Evolutionary conservation across 1,140 invertebrate species (phyloP).

Genomic region (Drosophila gunungcola): DNA sequence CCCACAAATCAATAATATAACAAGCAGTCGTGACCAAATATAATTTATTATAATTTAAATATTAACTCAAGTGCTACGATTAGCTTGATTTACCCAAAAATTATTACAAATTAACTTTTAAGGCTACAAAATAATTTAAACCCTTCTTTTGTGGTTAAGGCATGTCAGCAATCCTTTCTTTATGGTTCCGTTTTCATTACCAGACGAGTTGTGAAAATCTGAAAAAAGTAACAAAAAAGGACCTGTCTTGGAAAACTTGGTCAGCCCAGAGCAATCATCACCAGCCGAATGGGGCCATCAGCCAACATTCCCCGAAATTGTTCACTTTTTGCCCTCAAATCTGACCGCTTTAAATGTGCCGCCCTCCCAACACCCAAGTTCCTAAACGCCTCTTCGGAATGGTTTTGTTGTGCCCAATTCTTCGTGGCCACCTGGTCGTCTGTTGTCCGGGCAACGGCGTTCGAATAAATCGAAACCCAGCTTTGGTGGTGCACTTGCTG

Average conservation of each 20-base stretch:
- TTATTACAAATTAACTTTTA: not conserved
- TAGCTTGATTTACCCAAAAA: too few species aligned
- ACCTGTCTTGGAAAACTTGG: not conserved
- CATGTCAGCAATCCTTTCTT: conserved; percentile 1
- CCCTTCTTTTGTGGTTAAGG: not conserved
- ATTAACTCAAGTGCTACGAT: too few species aligned
- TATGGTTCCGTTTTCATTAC: not conserved
- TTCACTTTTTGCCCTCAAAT: conserved; percentile 14
- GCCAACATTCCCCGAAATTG: not conserved
- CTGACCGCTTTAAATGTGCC: conserved; percentile 3
- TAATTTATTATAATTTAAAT: too few species aligned
- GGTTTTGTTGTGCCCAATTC: conserved; percentile 41
- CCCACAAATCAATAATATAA: too few species aligned
- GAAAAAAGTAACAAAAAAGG: not conserved
- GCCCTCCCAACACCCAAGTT: conserved; percentile 4
- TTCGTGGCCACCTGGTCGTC: conserved; percentile 21
- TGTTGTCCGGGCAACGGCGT: conserved; percentile 35
- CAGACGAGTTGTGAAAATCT: not conserved
- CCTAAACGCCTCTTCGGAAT: conserved; percentile 11
- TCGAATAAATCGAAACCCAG: conserved; percentile 42
- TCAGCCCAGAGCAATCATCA: conserved; percentile 10
- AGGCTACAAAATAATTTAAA: not conserved
- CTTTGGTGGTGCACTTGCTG: conserved; percentile 22
- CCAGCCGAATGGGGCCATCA: conserved; percentile 2
- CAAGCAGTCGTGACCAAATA: too few species aligned